These are phyloP conservation scores for Coregonus clupeaformis DNA, from an alignment of 2,113 vertebrate species.

Conservation along the genomic window DNA sequence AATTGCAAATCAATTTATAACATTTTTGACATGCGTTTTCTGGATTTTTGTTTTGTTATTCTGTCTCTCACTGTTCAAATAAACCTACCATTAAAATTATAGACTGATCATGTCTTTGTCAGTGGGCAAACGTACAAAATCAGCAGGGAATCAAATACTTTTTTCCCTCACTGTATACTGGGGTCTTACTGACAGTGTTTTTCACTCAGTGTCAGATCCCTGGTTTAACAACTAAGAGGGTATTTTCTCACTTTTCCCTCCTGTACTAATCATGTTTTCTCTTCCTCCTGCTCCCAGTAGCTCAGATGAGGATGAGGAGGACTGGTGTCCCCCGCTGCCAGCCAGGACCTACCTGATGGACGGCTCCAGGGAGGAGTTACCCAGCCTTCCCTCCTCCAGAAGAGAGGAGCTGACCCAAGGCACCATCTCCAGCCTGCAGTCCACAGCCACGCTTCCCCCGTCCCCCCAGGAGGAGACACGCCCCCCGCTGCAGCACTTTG, in stretches of 20 bases:
- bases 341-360: constrained; percentile 81
- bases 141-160: no score
- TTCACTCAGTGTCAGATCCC: neutral
- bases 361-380: constrained; percentile 67
- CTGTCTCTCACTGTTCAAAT: no score
- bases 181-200: neutral
- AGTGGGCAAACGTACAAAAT: no score
- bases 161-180: no score
- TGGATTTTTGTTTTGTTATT: no score
- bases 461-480: constrained; percentile 70
- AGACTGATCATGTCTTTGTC: no score
- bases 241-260: neutral
- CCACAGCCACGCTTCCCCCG: constrained; percentile 75
- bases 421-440: constrained; percentile 73
- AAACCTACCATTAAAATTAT: no score
- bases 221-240: no score
- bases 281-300: constrained; percentile 57
- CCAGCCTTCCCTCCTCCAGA: constrained; percentile 58
- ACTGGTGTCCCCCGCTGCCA: constrained; percentile 85
- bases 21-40: no score
- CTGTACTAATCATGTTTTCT: no score
- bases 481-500: constrained; percentile 73
- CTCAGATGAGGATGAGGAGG: constrained; percentile 69
- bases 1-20: no score
- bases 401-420: constrained; percentile 70